Percentiles rank a stretch among this genome's conserved stretches.
Conservation (phyloP, 2,113 vertebrate genomes). For the Lepidothrix coronata region DNA sequence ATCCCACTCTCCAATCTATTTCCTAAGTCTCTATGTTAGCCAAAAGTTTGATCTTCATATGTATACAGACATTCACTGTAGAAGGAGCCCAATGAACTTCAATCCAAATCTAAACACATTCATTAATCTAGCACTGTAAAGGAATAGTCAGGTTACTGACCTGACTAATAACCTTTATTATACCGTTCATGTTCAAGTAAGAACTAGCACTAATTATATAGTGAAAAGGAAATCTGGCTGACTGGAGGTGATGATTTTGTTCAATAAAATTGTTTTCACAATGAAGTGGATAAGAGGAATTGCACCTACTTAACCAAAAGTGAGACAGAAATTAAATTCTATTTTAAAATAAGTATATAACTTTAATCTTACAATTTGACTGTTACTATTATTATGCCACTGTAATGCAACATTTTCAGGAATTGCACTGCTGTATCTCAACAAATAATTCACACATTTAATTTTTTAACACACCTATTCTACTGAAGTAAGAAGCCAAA, state of each 20-base stretch:
- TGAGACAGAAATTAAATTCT: background rate
- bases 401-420: background rate
- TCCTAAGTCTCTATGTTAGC: background rate
- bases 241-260: background rate
- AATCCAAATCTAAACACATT: background rate
- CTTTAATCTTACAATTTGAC: background rate
- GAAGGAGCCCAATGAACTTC: background rate
- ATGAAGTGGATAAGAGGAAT: background rate
- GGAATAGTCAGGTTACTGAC: background rate
- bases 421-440: background rate
- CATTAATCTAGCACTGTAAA: background rate
- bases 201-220: background rate
- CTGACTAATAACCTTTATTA: background rate
- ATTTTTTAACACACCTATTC: conserved; percentile 1
- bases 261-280: background rate
- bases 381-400: background rate
- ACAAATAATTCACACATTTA: background rate
- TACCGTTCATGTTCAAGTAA: background rate
- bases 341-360: background rate
- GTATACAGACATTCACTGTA: background rate
- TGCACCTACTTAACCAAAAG: background rate
- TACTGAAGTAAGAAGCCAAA: background rate
- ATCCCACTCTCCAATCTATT: rapidly evolving
- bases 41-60: background rate
- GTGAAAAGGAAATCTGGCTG: background rate